Percentiles rank a stretch among this genome's conserved stretches.
phyloP scores from a whole-genome alignment of 2,797 vertebrate genomes.

The Spheniscus humboldti region DNA sequence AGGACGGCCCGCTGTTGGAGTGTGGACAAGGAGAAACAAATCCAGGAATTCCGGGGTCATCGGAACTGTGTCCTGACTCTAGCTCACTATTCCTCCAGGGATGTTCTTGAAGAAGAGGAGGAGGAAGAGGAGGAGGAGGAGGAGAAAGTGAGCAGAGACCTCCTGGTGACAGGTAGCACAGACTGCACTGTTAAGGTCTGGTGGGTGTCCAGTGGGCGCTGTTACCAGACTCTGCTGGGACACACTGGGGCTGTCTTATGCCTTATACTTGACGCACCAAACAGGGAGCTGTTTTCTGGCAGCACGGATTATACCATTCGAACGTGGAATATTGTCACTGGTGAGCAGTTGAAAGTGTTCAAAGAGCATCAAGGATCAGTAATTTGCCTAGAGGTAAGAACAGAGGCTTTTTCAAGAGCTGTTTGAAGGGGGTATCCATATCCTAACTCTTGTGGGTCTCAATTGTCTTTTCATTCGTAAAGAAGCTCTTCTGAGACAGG shows the following conservation, averaged over 20 bases:
- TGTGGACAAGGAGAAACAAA: constrained; percentile 70
- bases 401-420: not conserved
- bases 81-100: constrained; percentile 74
- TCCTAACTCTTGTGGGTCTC: not conserved
- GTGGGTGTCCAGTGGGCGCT: constrained; percentile 80
- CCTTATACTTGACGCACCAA: constrained; percentile 71
- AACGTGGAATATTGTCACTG: constrained; percentile 80
- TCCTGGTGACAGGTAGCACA: constrained; percentile 80
- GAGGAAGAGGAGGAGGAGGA: constrained; percentile 53
- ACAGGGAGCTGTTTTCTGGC: constrained; percentile 78
- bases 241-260: constrained; percentile 80
- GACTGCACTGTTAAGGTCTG: constrained; percentile 81
- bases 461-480: not conserved
- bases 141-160: constrained; percentile 65
- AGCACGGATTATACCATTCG: constrained; percentile 79
- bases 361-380: constrained; percentile 80
- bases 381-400: constrained; percentile 81
- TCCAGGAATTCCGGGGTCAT: constrained; percentile 79
- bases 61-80: constrained; percentile 78
- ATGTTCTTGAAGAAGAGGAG: constrained; percentile 66
- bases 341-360: constrained; percentile 77
- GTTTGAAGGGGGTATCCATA: accelerated
- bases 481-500: not conserved
- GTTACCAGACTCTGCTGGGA: constrained; percentile 78
- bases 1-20: constrained; percentile 79